phyloP scores from a whole-genome alignment of 2,888 invertebrate species.

The Deroplatys truncata region DNA sequence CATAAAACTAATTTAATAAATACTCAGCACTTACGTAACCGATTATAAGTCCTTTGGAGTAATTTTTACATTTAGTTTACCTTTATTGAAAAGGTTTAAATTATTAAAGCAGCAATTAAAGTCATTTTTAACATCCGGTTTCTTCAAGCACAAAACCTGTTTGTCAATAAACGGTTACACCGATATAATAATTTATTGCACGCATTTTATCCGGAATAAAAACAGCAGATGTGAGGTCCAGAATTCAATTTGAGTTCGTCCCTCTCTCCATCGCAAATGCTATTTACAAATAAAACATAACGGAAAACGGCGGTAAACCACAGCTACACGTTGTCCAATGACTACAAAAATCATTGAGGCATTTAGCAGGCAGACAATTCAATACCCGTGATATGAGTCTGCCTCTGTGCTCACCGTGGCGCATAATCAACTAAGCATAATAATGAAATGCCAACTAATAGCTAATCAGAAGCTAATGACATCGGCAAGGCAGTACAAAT shows the following conservation, averaged over 20 bases:
- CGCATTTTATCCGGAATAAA: background rate
- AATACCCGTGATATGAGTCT: background rate
- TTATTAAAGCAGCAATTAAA: too few species aligned
- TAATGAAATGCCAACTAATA: background rate
- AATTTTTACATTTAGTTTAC: too few species aligned
- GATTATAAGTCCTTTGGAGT: too few species aligned
- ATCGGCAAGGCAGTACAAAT: background rate
- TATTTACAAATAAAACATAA: background rate
- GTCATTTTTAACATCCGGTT: too few species aligned
- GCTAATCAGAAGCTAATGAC: background rate
- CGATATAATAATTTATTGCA: background rate
- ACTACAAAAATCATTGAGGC: background rate
- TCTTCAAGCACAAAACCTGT: too few species aligned
- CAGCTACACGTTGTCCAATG: background rate
- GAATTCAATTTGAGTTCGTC: background rate
- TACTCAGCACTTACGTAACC: too few species aligned
- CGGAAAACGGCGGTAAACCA: background rate
- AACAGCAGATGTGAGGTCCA: background rate
- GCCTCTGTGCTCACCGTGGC: background rate
- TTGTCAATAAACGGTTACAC: background rate
- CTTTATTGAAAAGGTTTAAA: too few species aligned
- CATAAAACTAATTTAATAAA: too few species aligned
- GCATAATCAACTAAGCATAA: background rate
- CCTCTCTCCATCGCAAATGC: background rate
- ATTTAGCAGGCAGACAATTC: background rate